phyloP scores from a whole-genome alignment of 2,113 vertebrate species.

The Phodopus roborovskii region DNA sequence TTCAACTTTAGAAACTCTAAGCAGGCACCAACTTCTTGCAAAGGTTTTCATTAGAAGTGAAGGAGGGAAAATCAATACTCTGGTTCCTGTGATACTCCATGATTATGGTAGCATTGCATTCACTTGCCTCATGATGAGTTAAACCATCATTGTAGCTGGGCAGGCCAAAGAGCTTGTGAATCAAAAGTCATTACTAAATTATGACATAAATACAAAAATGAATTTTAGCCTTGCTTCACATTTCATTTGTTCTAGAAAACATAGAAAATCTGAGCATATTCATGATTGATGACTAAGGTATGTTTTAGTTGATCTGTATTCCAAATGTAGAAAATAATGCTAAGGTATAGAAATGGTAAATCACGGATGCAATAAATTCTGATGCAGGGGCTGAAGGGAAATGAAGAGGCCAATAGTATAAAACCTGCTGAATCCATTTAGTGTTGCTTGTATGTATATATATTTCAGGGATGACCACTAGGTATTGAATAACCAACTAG shows the following conservation, averaged over 20 bases:
- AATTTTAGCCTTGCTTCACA: slow-evolving; percentile 3
- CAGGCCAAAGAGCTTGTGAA: slow-evolving; percentile 9
- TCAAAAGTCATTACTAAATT: slow-evolving; percentile 19
- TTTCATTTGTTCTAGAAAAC: not conserved
- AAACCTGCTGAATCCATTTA: not conserved
- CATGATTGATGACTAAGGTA: not conserved
- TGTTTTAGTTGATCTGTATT: not conserved
- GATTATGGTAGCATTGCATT: not conserved
- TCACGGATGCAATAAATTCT: not conserved
- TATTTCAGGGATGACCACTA: not conserved
- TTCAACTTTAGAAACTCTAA: slow-evolving; percentile 43
- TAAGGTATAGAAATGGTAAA: not conserved
- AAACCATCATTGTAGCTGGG: not conserved
- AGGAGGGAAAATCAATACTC: not conserved
- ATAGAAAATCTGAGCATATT: not conserved
- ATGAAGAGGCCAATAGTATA: not conserved
- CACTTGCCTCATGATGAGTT: slow-evolving; percentile 9
- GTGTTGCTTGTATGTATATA: not conserved
- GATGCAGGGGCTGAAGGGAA: not conserved
- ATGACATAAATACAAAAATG: slow-evolving; percentile 24
- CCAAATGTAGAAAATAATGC: not conserved
- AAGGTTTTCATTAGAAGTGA: slow-evolving; percentile 58
- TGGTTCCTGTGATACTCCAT: not conserved
- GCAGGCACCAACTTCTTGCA: not conserved
- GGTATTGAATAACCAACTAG: not conserved